Evolutionary conservation across 2,797 vertebrate species (phyloP), one percentile per base, ranked within the genome.

Genomic region (Chelon auratus): DNA sequence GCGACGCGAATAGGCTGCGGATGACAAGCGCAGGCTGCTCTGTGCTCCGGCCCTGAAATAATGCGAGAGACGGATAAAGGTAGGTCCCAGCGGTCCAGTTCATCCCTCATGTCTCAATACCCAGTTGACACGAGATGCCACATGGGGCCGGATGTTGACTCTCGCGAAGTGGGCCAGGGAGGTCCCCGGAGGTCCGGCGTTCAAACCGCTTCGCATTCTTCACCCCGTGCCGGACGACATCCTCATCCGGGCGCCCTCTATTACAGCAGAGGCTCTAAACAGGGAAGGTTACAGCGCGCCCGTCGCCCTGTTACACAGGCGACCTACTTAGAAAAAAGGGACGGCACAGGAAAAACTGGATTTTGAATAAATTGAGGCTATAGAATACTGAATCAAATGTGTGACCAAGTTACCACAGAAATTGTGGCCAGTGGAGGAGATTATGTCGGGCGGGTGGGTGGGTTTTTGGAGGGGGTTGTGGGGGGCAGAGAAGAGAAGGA

Each of bases 291-390:
- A 50, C 54, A 56, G 70, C 79, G 55, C 12, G 39, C 51, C 58
- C 53, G 80, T 80, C 55, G 10, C 42, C 55, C 59, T 52, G 62
- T 80, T 61, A 77, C 66, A 86, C 65, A 62, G 62, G 58, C 48
- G 80, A 88, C 85, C 90, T 88, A 90, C 81, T 88, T 87, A 76
- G 52, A 60, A 77, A 78, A 80, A 78, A 78, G 79, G 62, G 75
- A 75, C 62, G 36, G 67, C 54, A 5, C 37, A 36, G 62, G 61
- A 76, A 87, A 8, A 80, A 83, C 47, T 24, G 51, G 59, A 82
- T 75, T 87, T 79, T 68, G 62, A 87, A 86, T 82, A 85, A 89
- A 85, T 57, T 50, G 78, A 68, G 73, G 71, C 59, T 62, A 72
- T 62, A 72, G 81, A 88, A 84, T 73, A 64, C 62, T 45, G 71